Base-by-base conservation (phyloP, 1,140 invertebrate species). In the Meteorus sp. region DNA sequence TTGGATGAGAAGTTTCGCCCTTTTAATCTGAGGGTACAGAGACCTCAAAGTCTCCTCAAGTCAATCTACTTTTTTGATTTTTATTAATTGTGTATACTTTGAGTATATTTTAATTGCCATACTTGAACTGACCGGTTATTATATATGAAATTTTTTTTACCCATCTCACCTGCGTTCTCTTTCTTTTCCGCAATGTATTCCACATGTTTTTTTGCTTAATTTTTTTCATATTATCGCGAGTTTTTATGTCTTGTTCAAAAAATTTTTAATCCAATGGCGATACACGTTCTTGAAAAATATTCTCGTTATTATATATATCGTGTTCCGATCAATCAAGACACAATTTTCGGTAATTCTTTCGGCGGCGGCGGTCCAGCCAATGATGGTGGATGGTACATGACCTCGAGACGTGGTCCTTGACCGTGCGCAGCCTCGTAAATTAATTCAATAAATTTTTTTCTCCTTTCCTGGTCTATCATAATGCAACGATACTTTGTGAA, bases 101-200 rank as follows among this genome's bases (percentile, higher is more conserved):
- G 9, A 56, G 59, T 64, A 64, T 62, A 31, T 64, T 66, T 66
- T 66, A 68, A 68, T 66, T 60, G 54, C 56, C 27, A 4, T n/a
- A n/a, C n/a, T n/a, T 9, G 4, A 5, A 29, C 27, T 29, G 35
- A 39, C n/a, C 8, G 35, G 1, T 39, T 11, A 1, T 11, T 6
- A 3, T 3, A 3, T 39, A 1, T 39, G 1, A 1, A n/a, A n/a
- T 39, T 0, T 39, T 39, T 39, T 39, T 15, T n/a, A 1, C 13
- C n/a, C 13, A 5, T 37, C 8, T 37, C 6, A n/a, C n/a, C n/a
- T n/a, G n/a, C n/a, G n/a, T n/a, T n/a, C n/a, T n/a, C n/a, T n/a
- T n/a, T n/a, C n/a, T n/a, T n/a, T n/a, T n/a, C n/a, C n/a, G n/a
- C n/a, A n/a, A n/a, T n/a, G n/a, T n/a, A n/a, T n/a, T n/a, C n/a